Evolutionary conservation across 2,888 invertebrate species (phyloP).

Genomic region (Chirona hameri): DNA sequence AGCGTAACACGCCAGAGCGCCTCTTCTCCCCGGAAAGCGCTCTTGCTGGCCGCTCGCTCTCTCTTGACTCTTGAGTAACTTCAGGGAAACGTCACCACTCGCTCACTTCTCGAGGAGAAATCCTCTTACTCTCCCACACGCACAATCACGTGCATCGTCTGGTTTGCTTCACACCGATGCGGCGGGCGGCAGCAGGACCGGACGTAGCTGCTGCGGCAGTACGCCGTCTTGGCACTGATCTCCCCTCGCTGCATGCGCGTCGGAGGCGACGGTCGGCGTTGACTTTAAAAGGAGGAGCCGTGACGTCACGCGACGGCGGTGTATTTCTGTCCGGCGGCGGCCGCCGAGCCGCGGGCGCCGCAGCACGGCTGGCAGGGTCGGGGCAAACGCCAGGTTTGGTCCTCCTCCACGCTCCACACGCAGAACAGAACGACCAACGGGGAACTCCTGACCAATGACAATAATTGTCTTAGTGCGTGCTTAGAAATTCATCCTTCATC

Average conservation of each 20-base stretch:
- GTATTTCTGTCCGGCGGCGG: constrained; percentile 13
- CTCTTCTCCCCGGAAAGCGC: no score
- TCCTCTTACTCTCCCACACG: neutral
- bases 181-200: neutral
- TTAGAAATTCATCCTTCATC: no score
- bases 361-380: neutral
- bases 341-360: constrained; percentile 27
- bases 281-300: constrained; percentile 28
- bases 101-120: neutral
- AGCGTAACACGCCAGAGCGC: neutral
- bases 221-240: constrained; percentile 23
- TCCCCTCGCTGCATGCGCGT: constrained; percentile 24
- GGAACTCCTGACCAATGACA: no score
- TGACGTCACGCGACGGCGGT: neutral
- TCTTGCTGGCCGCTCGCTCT: no score
- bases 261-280: constrained; percentile 25
- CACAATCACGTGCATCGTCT: no score
- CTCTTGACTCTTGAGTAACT: no score
- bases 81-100: no score
- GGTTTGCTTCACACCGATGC: no score
- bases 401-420: no score
- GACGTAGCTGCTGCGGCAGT: neutral
- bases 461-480: no score
- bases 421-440: no score
- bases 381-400: constrained; percentile 6